Percentiles rank a stretch among this genome's conserved stretches.
phyloP scores from a whole-genome alignment of 2,113 vertebrate species.

The Chelonoidis abingdonii region DNA sequence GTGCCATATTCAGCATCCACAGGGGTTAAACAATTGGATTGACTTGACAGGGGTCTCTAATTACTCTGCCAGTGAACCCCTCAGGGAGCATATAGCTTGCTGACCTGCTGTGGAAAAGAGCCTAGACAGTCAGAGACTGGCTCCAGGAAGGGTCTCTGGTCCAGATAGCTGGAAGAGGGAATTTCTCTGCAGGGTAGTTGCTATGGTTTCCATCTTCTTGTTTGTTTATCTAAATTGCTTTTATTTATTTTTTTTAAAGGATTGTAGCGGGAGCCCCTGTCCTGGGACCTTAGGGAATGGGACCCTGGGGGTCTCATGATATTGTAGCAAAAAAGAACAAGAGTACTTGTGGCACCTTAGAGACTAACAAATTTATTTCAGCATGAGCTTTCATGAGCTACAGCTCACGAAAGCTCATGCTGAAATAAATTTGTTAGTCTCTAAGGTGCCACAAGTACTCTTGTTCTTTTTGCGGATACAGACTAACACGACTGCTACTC shows the following conservation, averaged over 20 bases:
- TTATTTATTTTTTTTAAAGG: no score
- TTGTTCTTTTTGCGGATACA: no score
- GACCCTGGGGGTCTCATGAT: neutral
- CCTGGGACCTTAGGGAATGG: neutral
- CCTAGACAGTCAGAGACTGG: neutral
- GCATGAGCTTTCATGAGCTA: no score
- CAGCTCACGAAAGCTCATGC: no score
- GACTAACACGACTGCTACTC: no score
- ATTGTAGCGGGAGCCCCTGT: constrained; percentile 12
- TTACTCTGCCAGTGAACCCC: neutral
- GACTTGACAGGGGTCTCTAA: neutral
- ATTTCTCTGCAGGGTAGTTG: neutral
- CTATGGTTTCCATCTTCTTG: neutral
- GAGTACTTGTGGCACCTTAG: no score
- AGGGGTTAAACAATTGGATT: neutral
- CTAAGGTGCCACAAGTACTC: no score
- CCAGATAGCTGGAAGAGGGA: neutral
- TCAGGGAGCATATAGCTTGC: neutral
- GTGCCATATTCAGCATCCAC: neutral
- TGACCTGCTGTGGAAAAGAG: neutral
- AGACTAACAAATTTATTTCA: no score
- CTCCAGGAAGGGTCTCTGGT: no score
- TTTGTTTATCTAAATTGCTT: neutral
- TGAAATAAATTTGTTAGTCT: no score
- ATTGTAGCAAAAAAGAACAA: neutral